Percentiles rank a stretch among this genome's conserved stretches.
phyloP scores from a whole-genome alignment of 2,113 vertebrate genomes.

The Eira barbara region DNA sequence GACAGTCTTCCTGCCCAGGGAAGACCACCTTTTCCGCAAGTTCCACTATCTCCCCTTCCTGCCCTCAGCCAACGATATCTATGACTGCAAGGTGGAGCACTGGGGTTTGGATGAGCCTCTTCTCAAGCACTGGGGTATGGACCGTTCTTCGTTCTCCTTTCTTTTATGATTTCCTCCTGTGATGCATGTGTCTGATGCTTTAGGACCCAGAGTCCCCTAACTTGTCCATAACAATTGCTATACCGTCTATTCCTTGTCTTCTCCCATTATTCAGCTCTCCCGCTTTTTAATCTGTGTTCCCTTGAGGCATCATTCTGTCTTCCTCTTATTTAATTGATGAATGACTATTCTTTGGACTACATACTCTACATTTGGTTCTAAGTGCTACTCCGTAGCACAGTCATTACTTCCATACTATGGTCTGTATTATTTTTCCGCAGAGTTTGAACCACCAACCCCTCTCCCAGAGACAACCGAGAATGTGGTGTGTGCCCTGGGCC shows the following conservation, averaged over 20 bases:
- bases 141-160: neutral
- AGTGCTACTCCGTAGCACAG: neutral
- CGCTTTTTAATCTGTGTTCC: neutral
- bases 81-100: constrained; percentile 77
- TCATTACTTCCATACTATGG: neutral
- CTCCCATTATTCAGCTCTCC: rapidly evolving
- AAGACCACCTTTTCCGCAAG: constrained; percentile 76
- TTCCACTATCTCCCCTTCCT: constrained; percentile 78
- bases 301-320: neutral
- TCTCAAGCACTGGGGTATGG: constrained; percentile 77
- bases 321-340: neutral
- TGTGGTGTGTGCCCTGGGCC: constrained; percentile 71
- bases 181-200: neutral
- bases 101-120: neutral
- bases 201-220: too few relatives aligned
- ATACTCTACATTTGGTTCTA: rapidly evolving
- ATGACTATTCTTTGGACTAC: neutral
- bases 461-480: constrained; percentile 74
- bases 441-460: constrained; percentile 30
- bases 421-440: constrained; percentile 32
- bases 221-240: neutral
- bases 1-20: constrained; percentile 72
- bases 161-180: neutral
- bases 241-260: neutral
- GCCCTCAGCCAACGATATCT: constrained; percentile 61